Evolutionary conservation across 2,113 vertebrate genomes (phyloP).

Genomic region (Cisticola juncidis): DNA sequence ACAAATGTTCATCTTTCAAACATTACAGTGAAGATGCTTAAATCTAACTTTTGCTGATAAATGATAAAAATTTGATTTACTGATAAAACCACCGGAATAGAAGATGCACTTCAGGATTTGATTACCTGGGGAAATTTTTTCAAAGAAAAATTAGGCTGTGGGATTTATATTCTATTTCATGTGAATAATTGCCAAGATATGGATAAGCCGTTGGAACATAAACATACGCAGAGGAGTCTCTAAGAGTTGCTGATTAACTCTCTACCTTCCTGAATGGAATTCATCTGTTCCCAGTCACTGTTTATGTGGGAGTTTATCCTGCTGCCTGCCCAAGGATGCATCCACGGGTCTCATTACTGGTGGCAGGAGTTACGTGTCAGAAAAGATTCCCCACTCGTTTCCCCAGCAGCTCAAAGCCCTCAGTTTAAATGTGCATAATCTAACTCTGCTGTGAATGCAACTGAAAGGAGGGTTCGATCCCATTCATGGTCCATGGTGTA

Average conservation of each 20-base stretch:
- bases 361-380: rapidly evolving
- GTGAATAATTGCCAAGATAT: slow-evolving; percentile 51
- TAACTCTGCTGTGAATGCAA: neutral
- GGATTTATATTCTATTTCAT: slow-evolving; percentile 68
- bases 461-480: neutral
- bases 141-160: slow-evolving; percentile 34
- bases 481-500: neutral
- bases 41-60: slow-evolving; percentile 82
- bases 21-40: slow-evolving; percentile 76
- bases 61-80: slow-evolving; percentile 77
- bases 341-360: neutral
- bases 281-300: neutral
- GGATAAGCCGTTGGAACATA: slow-evolving; percentile 1
- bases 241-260: neutral
- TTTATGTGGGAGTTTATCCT: neutral
- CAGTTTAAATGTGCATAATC: neutral
- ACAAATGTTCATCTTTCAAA: slow-evolving; percentile 81
- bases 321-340: neutral
- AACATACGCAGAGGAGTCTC: neutral
- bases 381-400: neutral
- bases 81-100: slow-evolving; percentile 63
- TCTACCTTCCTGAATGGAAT: neutral
- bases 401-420: neutral
- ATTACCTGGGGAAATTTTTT: slow-evolving; percentile 66
- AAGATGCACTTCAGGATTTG: slow-evolving; percentile 55